phyloP scores from a whole-genome alignment of 2,797 vertebrate genomes.

The Enteromius unitaeniatus region DNA sequence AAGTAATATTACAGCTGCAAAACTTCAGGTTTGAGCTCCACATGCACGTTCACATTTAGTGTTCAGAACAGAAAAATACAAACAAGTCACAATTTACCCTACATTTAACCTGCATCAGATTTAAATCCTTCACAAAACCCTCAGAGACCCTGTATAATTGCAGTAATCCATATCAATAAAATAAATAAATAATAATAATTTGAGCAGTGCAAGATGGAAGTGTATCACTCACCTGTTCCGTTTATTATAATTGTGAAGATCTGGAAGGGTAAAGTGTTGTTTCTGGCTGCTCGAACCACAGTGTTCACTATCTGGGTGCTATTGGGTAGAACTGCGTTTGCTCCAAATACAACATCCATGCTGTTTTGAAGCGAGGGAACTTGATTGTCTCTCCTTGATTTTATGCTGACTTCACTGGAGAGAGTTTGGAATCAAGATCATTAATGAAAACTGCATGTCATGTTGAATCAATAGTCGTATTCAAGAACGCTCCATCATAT shows the following conservation, averaged over 20 bases:
- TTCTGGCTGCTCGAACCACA: constrained; percentile 55
- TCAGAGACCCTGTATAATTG: too few species aligned
- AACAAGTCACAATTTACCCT: too few species aligned
- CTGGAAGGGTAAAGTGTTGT: constrained; percentile 57
- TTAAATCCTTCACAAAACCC: too few species aligned
- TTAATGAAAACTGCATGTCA: background rate
- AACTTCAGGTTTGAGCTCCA: too few species aligned
- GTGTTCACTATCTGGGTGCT: constrained; percentile 46
- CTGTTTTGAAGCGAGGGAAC: constrained; percentile 51
- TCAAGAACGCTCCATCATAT: background rate
- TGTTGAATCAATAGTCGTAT: too few species aligned
- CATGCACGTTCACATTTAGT: too few species aligned
- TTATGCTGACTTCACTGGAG: constrained; percentile 44
- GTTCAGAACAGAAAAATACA: too few species aligned
- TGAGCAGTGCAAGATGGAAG: background rate
- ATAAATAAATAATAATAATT: too few species aligned
- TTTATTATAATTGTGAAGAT: constrained; percentile 63
- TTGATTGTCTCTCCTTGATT: background rate
- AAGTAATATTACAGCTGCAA: too few species aligned
- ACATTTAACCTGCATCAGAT: too few species aligned
- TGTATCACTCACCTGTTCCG: constrained; percentile 57
- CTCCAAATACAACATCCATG: constrained; percentile 40
- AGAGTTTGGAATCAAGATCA: background rate
- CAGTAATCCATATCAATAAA: too few species aligned
- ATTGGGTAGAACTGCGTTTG: constrained; percentile 34